Conservation (phyloP, 1,140 invertebrate genomes). For the Pseudomyrmex dendroicus region DNA sequence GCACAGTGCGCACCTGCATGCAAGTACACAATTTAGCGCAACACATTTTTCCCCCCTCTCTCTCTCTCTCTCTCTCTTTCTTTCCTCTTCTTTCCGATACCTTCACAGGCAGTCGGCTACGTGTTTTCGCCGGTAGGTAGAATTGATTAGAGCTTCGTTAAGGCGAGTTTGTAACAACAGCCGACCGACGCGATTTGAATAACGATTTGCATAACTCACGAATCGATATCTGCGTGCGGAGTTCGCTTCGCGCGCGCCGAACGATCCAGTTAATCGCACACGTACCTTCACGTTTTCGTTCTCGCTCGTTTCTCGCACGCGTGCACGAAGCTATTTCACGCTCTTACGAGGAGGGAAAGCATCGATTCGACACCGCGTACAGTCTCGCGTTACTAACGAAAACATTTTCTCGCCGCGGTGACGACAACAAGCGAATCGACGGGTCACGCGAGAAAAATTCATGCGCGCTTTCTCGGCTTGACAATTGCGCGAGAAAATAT, state of each 20-base stretch:
- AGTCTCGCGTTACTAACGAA: conserved; percentile 15
- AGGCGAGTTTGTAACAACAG: conserved; percentile 7
- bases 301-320: conserved; percentile 25
- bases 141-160: conserved; percentile 52
- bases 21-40: background rate
- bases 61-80: background rate
- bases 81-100: background rate
- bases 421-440: background rate
- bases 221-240: conserved; percentile 22
- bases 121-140: conserved; percentile 13
- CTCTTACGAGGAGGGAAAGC: conserved; percentile 57
- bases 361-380: conserved; percentile 18
- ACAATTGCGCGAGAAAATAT: background rate
- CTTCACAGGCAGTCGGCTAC: background rate
- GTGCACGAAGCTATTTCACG: conserved; percentile 47
- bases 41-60: background rate
- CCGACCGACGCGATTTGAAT: conserved; percentile 36
- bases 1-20: conserved; percentile 36
- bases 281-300: background rate
- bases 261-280: conserved; percentile 28
- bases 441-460: conserved; percentile 63
- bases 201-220: conserved; percentile 51
- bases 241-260: conserved; percentile 11
- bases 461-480: conserved; percentile 61
- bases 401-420: conserved; percentile 26